Conservation (phyloP, 2,113 vertebrate genomes). For the Paracanthobrama guichenoti region DNA sequence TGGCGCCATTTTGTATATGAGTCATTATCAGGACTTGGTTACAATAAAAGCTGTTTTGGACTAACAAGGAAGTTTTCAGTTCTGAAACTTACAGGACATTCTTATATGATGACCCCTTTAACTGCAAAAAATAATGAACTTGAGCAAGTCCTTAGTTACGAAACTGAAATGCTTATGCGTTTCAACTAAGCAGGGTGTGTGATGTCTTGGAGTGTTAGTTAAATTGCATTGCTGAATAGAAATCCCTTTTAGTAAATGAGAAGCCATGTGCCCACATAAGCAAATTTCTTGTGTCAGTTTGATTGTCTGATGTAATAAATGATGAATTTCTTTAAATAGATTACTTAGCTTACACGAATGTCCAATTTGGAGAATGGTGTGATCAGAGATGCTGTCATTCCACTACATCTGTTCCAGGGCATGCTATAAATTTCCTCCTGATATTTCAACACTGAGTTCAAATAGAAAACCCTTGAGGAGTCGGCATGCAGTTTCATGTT, state of each 20-base stretch:
- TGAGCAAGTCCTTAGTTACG: constrained; percentile 9
- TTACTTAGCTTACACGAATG: background rate
- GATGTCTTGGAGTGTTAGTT: background rate
- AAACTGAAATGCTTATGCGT: background rate
- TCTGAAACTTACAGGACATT: too few relatives aligned
- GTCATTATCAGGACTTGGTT: too few relatives aligned
- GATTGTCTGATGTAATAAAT: background rate
- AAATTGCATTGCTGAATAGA: background rate
- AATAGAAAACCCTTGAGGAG: background rate
- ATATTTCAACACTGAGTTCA: background rate
- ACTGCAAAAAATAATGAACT: background rate
- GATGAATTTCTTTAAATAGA: background rate
- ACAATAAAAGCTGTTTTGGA: too few relatives aligned
- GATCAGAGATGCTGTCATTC: background rate
- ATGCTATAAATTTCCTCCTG: background rate
- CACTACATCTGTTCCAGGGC: constrained; percentile 8
- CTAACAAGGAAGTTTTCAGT: too few relatives aligned
- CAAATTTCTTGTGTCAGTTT: too few relatives aligned
- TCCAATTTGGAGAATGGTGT: background rate
- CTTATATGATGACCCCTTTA: too few relatives aligned
- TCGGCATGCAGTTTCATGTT: background rate
- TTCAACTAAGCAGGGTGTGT: background rate
- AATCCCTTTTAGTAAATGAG: constrained; percentile 3
- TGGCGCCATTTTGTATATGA: too few relatives aligned
- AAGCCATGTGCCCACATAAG: background rate